Conservation (phyloP, 2,888 invertebrate species). For the Cerceris ruficornis region DNA sequence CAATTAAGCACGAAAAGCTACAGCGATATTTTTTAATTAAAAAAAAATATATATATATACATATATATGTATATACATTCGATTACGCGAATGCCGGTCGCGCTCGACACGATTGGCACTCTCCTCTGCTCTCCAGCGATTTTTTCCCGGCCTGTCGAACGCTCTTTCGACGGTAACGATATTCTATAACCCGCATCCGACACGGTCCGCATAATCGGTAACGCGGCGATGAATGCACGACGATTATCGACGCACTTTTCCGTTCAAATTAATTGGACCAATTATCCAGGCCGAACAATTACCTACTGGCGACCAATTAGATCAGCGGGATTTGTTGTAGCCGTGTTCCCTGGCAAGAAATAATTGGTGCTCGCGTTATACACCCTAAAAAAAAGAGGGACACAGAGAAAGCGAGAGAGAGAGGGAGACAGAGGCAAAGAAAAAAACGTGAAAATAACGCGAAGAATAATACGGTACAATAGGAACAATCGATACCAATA, state of each 20-base stretch:
- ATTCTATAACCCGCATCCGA: conserved; percentile 72
- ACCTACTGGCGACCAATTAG: conserved; percentile 79
- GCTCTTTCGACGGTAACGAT: conserved; percentile 70
- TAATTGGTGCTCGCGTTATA: conserved; percentile 64
- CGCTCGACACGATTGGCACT: conserved; percentile 47
- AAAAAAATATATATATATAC: conserved; percentile 32
- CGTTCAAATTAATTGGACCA: conserved; percentile 80
- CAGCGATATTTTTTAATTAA: conserved; percentile 54
- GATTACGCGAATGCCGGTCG: conserved; percentile 43
- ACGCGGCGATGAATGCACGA: conserved; percentile 70
- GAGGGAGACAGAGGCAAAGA: neutral
- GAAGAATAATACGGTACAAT: too few species aligned
- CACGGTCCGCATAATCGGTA: conserved; percentile 69
- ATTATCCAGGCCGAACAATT: conserved; percentile 78
- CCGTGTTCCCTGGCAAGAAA: conserved; percentile 59
- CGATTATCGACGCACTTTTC: conserved; percentile 76
- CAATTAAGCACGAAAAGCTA: conserved; percentile 34
- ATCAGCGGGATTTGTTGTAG: conserved; percentile 75
- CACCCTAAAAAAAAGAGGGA: conserved; percentile 8
- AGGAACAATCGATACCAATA: too few species aligned
- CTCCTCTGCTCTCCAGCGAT: conserved; percentile 40
- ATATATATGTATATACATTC: conserved; percentile 35
- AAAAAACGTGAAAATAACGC: neutral
- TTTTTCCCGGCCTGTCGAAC: conserved; percentile 54
- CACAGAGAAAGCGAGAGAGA: conserved; percentile 15